phyloP scores from a whole-genome alignment of 2,888 invertebrate species.

The Tetranychus piercei region DNA sequence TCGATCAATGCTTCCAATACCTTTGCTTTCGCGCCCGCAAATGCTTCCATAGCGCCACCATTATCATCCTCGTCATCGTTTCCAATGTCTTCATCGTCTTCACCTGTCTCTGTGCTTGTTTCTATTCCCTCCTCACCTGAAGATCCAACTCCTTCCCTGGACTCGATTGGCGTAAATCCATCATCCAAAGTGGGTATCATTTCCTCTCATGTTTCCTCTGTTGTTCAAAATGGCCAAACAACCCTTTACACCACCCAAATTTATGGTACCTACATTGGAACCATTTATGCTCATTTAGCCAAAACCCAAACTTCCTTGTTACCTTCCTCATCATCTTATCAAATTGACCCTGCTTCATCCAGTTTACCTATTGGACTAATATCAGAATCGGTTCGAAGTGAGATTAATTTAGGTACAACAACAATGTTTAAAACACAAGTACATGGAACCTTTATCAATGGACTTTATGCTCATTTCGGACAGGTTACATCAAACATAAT shows the following conservation, averaged over 20 bases:
- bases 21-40: background rate
- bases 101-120: background rate
- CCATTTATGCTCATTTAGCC: constrained; percentile 27
- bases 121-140: background rate
- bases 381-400: constrained; percentile 23
- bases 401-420: constrained; percentile 24
- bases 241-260: constrained; percentile 24
- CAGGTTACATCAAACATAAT: constrained; percentile 22
- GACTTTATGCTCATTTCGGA: constrained; percentile 25
- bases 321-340: background rate
- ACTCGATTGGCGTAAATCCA: background rate
- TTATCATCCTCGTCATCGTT: background rate
- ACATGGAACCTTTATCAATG: constrained; percentile 24
- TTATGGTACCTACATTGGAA: constrained; percentile 26
- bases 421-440: constrained; percentile 25
- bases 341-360: background rate
- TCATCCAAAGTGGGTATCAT: constrained; percentile 23
- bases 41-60: background rate
- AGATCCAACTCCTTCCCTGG: background rate
- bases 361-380: constrained; percentile 23
- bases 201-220: constrained; percentile 23
- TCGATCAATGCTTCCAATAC: background rate
- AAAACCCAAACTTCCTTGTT: constrained; percentile 13
- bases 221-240: constrained; percentile 22
- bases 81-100: background rate